Conservation (phyloP, 2,797 vertebrate species). For the Microctenopoma stevenorrisi region DNA sequence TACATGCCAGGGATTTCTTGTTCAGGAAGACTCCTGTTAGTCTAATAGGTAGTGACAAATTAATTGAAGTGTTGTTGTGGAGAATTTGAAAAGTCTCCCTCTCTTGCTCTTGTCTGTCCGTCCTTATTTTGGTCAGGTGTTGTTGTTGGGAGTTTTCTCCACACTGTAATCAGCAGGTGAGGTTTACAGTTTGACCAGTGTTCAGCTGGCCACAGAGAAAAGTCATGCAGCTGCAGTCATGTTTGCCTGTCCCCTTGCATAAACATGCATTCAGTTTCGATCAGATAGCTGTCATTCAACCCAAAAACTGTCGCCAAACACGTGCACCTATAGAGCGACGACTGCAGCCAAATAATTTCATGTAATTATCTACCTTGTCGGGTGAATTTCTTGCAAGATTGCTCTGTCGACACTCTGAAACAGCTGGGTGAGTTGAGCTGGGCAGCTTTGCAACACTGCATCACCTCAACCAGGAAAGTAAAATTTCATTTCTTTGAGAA, state of each 20-base stretch:
- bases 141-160: constrained; percentile 2
- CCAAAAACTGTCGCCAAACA: constrained; percentile 6
- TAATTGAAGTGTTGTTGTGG: constrained; percentile 11
- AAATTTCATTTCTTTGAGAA: constrained; percentile 10
- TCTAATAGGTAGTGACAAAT: constrained; percentile 22
- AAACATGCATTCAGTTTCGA: constrained; percentile 13
- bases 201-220: constrained; percentile 12
- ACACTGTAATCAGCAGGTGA: constrained; percentile 18
- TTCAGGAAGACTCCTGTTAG: constrained; percentile 1
- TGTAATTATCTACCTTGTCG: constrained; percentile 35
- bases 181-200: constrained; percentile 1
- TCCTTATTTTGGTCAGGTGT: constrained; percentile 9
- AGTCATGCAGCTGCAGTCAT: neutral
- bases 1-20: constrained; percentile 16
- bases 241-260: constrained; percentile 25
- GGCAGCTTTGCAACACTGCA: constrained; percentile 19
- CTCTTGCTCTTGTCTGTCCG: neutral
- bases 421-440: constrained; percentile 24
- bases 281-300: constrained; percentile 4
- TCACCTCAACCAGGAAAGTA: constrained; percentile 21
- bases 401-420: constrained; percentile 23
- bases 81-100: constrained; percentile 4
- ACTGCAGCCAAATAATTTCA: constrained; percentile 40
- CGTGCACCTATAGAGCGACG: neutral
- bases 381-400: constrained; percentile 25